Evolutionary conservation across 2,888 invertebrate species (phyloP).

Genomic region (Blastobasis lacticolella): DNA sequence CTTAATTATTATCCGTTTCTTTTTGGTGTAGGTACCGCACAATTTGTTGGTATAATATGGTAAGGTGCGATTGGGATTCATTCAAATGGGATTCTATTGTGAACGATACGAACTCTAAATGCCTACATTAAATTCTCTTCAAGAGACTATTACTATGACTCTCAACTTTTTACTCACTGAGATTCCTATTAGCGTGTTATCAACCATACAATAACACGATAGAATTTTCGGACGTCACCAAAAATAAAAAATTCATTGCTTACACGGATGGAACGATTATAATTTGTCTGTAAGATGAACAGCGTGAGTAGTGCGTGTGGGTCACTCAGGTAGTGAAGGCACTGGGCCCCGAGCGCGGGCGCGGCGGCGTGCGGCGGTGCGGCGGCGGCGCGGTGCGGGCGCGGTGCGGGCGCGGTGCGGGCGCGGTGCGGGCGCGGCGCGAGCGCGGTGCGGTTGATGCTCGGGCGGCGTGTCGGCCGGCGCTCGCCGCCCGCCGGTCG

Average conservation of each 20-base stretch:
- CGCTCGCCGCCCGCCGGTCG: slow-evolving; percentile 7
- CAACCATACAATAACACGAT: slow-evolving; percentile 6
- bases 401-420: neutral
- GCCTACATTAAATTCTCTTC: slow-evolving; percentile 35
- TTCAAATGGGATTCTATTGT: slow-evolving; percentile 16
- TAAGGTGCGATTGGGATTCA: slow-evolving; percentile 12
- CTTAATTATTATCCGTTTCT: neutral
- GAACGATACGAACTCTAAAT: slow-evolving; percentile 26
- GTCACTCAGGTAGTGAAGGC: slow-evolving; percentile 5
- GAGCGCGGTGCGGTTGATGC: neutral
- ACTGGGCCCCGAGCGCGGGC: slow-evolving; percentile 4
- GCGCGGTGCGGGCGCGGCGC: neutral
- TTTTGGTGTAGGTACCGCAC: too few species aligned
- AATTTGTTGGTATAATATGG: too few species aligned
- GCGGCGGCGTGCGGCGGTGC: slow-evolving; percentile 1
- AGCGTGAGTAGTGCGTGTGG: slow-evolving; percentile 5
- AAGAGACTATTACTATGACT: slow-evolving; percentile 38
- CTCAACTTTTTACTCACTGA: slow-evolving; percentile 23
- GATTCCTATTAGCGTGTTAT: slow-evolving; percentile 15
- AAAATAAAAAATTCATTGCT: slow-evolving; percentile 13
- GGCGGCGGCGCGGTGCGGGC: neutral
- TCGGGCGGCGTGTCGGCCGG: neutral
- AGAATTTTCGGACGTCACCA: neutral
- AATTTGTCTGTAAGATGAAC: neutral
- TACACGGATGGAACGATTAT: slow-evolving; percentile 16